Evolutionary conservation across 2,797 vertebrate genomes (phyloP).

Genomic region (Pagetopsis macropterus): DNA sequence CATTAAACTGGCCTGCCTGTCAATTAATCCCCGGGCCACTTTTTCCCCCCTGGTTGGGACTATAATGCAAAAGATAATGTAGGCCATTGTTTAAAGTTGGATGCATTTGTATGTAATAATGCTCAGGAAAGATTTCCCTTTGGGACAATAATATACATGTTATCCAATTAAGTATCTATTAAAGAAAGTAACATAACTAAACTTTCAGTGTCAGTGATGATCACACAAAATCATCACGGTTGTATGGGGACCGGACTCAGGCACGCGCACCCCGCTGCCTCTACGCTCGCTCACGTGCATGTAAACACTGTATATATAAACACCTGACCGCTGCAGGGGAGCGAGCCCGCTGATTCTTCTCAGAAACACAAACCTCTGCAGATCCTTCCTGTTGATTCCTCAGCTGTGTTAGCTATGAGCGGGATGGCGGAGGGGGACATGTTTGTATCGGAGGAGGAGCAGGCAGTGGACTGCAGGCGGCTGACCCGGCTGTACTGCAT

Average conservation of each 20-base stretch:
- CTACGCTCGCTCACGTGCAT: slow-evolving; percentile 44
- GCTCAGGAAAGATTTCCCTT: too few relatives aligned
- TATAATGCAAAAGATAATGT: too few relatives aligned
- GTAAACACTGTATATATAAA: slow-evolving; percentile 27
- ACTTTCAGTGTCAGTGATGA: too few relatives aligned
- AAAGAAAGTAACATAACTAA: not conserved
- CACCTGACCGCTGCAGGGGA: slow-evolving; percentile 55
- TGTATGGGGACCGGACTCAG: slow-evolving; percentile 15
- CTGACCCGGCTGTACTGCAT: slow-evolving; percentile 92
- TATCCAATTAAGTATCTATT: not conserved
- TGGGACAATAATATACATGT: too few relatives aligned
- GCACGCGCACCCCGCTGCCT: slow-evolving; percentile 55
- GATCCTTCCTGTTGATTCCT: not conserved
- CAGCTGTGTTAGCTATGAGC: slow-evolving; percentile 10
- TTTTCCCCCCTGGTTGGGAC: too few relatives aligned
- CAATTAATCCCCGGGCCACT: too few relatives aligned
- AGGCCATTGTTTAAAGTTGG: too few relatives aligned
- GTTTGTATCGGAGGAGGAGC: slow-evolving; percentile 61
- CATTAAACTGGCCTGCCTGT: too few relatives aligned
- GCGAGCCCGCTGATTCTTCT: not conserved
- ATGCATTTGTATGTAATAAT: too few relatives aligned
- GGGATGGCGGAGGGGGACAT: slow-evolving; percentile 86
- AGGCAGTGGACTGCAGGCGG: slow-evolving; percentile 78
- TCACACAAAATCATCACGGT: not conserved
- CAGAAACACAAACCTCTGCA: not conserved